A percentile compares a stretch with the other conserved stretches of the same genome.
These are phyloP conservation scores for Pedionomus torquatus DNA, from an alignment of 2,113 vertebrate species.

Conservation along the genomic window DNA sequence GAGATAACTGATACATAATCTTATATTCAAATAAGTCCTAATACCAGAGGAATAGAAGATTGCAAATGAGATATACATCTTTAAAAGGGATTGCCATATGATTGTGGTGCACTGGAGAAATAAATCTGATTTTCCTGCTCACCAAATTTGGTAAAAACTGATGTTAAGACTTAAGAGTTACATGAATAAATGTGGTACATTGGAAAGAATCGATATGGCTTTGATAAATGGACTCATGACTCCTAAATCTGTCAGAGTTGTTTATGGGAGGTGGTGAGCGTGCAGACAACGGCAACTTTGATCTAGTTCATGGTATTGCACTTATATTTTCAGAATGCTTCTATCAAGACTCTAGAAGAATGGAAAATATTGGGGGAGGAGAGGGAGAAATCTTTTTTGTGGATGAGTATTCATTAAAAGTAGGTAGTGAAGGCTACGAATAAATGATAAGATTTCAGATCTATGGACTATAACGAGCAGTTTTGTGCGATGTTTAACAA, in stretches of 20 bases:
- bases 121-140: neutral
- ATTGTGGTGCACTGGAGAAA: neutral
- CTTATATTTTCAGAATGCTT: neutral
- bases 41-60: neutral
- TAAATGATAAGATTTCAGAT: neutral
- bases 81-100: neutral
- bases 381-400: neutral
- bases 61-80: neutral
- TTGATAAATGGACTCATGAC: neutral
- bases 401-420: neutral
- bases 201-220: neutral
- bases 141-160: neutral
- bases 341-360: neutral
- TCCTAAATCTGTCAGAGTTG: neutral
- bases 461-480: neutral
- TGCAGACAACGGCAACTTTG: neutral
- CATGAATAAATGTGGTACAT: neutral
- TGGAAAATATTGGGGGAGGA: neutral
- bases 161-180: neutral
- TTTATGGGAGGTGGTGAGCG: neutral
- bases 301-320: neutral
- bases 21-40: neutral
- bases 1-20: neutral
- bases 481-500: neutral
- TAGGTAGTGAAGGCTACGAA: neutral